Conservation (phyloP, 2,113 vertebrate genomes). For the Galemys pyrenaicus region DNA sequence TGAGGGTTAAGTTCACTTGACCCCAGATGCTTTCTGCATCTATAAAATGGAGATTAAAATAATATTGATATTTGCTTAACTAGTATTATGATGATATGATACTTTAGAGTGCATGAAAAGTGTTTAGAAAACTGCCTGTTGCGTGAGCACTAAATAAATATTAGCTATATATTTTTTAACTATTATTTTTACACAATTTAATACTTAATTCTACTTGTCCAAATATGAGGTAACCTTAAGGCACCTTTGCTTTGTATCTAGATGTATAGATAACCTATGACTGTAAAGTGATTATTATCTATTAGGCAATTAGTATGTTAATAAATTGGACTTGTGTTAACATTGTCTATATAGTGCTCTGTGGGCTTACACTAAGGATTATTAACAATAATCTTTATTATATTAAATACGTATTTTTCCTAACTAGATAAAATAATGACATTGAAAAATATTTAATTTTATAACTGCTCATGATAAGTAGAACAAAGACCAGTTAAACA, state of each 20-base stretch:
- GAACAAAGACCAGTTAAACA: constrained; percentile 58
- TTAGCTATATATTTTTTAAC: not conserved
- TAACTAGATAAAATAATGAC: not conserved
- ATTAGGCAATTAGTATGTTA: not conserved
- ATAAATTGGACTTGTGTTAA: not conserved
- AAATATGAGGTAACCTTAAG: too few species aligned
- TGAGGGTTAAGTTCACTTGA: too few species aligned
- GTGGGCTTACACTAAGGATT: constrained; percentile 21
- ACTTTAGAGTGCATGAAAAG: not conserved
- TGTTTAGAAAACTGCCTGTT: not conserved
- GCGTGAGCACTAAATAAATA: not conserved
- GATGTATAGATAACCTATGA: not conserved
- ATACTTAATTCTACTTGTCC: not conserved
- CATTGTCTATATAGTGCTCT: not conserved
- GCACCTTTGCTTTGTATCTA: not conserved
- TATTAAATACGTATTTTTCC: constrained; percentile 10
- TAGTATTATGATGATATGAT: not conserved
- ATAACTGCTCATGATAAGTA: constrained; percentile 40
- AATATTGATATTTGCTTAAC: not conserved
- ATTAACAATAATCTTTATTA: not conserved
- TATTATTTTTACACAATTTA: not conserved
- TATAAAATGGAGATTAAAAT: not conserved
- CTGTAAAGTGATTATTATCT: not conserved
- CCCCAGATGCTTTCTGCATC: not conserved
- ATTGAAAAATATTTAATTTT: constrained; percentile 49